Evolutionary conservation across 2,888 invertebrate species (phyloP), one percentile per base, ranked within the genome.

Genomic region (Sympetrum striolatum): DNA sequence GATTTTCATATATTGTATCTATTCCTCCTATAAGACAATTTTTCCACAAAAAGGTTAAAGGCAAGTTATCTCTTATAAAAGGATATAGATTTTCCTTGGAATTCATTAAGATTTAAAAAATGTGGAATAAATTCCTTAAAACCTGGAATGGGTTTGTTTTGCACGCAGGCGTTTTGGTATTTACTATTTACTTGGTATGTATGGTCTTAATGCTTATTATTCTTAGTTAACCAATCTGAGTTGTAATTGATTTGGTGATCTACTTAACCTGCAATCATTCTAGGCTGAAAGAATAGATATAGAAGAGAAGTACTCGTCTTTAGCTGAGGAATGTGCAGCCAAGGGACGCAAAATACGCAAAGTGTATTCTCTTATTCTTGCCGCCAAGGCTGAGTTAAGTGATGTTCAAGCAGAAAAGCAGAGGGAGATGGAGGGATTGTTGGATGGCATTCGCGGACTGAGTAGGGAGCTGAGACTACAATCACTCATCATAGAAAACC

Each of bases 321-420:
- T 99, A 0, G 99, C 99, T 94, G 99, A 99, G 92, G 99, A 99
- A 94, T 98, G 98, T 91, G 96, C 97, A 0, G 98, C 98, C 0
- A 97, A 99, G 93, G 98, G 98, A 0, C 97, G 98, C 92, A 99
- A 99, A 93, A 95, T 99, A 90, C 97, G 98, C 93, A 97, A 98
- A 91, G 97, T 98, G 0, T 98, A 98, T 93, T 96, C 97, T 90
- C 96, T 98, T 94, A 95, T 98, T 80, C 97, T 98, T 95, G 97
- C 97, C 0, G 97, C 97, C 0, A 97, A 97, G 93, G 97, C 97
- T 0, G 98, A 98, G 93, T 94, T 98, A 91, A 96, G 97, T 0
- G 98, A 98, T 94, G 96, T 98, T 92, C 98, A 98, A 93, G 96
- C 98, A 91, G 99, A 99, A 93, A 98, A 99, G 93, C 99, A 99